Conservation (phyloP, 2,888 invertebrate genomes). For the Octonoba sinensis region DNA sequence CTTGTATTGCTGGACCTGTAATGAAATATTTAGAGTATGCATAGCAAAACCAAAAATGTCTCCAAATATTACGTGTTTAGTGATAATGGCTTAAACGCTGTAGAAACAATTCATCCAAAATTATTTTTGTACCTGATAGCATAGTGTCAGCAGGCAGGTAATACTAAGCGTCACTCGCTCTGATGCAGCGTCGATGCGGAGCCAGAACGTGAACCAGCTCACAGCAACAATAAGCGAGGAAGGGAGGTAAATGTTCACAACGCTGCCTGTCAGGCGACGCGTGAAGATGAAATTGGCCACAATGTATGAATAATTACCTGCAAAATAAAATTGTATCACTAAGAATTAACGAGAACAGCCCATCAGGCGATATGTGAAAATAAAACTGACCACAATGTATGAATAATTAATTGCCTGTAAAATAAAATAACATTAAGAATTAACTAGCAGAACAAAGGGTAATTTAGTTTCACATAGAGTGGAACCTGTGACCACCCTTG, state of each 20-base stretch:
- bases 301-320: background rate
- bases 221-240: constrained; percentile 20
- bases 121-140: constrained; percentile 7
- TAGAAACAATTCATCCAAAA: too few relatives aligned
- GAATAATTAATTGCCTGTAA: too few relatives aligned
- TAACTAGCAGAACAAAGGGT: background rate
- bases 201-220: constrained; percentile 30
- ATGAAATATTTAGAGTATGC: background rate
- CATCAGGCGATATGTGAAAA: too few relatives aligned
- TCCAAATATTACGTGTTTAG: too few relatives aligned
- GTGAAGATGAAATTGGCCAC: constrained; percentile 8
- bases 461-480: background rate
- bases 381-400: too few relatives aligned
- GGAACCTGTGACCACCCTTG: too few relatives aligned
- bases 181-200: constrained; percentile 12
- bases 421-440: too few relatives aligned
- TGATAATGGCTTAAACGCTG: too few relatives aligned
- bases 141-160: constrained; percentile 28
- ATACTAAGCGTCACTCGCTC: constrained; percentile 21
- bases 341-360: too few relatives aligned
- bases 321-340: background rate
- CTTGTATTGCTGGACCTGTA: constrained; percentile 38
- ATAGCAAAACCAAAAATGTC: too few relatives aligned
- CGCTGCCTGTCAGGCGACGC: constrained; percentile 22
- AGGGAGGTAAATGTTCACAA: constrained; percentile 29